Conservation (phyloP, 2,888 invertebrate species). For the Phragmatobia fuliginosa region DNA sequence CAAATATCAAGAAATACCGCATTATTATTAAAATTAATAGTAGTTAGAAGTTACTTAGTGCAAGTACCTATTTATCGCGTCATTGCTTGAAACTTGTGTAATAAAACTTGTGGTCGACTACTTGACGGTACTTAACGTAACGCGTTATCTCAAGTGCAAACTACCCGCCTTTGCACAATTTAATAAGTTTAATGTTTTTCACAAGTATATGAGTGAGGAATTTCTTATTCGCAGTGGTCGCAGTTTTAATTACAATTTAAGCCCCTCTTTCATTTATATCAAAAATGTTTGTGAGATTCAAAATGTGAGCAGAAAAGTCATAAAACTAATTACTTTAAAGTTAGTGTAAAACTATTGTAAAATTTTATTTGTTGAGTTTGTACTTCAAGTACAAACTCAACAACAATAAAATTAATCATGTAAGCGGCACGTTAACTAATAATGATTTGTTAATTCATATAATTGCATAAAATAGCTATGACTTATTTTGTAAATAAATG, state of each 20-base stretch:
- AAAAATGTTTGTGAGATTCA: background rate
- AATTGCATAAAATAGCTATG: too few species aligned
- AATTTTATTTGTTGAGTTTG: too few species aligned
- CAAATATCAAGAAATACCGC: background rate
- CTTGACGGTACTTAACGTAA: slow-evolving; percentile 51
- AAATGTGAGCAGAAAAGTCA: background rate
- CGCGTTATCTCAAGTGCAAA: slow-evolving; percentile 36
- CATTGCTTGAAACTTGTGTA: slow-evolving; percentile 38
- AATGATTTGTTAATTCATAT: too few species aligned
- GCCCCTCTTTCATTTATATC: background rate
- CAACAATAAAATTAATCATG: too few species aligned
- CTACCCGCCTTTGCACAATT: slow-evolving; percentile 35
- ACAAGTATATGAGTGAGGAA: slow-evolving; percentile 29
- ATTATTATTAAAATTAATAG: background rate
- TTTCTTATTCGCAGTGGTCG: slow-evolving; percentile 19
- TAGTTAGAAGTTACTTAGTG: background rate
- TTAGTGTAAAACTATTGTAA: background rate
- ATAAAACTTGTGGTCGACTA: slow-evolving; percentile 51
- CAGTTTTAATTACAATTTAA: slow-evolving; percentile 14
- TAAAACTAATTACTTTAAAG: background rate
- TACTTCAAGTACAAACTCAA: too few species aligned
- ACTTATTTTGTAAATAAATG: too few species aligned
- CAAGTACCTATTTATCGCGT: slow-evolving; percentile 11
- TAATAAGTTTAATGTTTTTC: slow-evolving; percentile 41
- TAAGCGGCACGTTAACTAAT: too few species aligned